These are phyloP conservation scores for Apodemia hepburni DNA, from an alignment of 2,888 invertebrate genomes.

Conservation along the genomic window DNA sequence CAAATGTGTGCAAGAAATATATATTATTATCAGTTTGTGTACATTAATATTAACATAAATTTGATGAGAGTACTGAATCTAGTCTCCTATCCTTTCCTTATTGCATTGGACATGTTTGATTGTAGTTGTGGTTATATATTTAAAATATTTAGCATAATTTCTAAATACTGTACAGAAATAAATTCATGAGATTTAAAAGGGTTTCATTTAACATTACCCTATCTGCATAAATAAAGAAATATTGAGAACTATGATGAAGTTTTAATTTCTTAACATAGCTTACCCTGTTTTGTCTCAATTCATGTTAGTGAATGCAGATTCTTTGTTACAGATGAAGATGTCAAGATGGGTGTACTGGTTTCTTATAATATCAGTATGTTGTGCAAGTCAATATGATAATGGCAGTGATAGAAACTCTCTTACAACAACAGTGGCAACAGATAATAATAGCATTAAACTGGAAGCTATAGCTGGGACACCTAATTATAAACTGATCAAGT, in stretches of 20 bases:
- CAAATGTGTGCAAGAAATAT: too few species aligned
- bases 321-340: conserved; percentile 71
- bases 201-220: conserved; percentile 73
- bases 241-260: conserved; percentile 69
- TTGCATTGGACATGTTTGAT: conserved; percentile 26
- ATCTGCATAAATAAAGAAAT: conserved; percentile 68
- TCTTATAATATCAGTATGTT: conserved; percentile 45
- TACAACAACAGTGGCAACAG: conserved; percentile 41
- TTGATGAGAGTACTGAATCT: conserved; percentile 28
- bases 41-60: too few species aligned
- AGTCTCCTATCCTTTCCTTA: conserved; percentile 22
- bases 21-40: too few species aligned
- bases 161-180: conserved; percentile 29
- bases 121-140: conserved; percentile 11
- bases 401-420: conserved; percentile 63
- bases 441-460: conserved; percentile 62
- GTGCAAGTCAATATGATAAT: conserved; percentile 56
- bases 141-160: conserved; percentile 14
- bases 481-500: conserved; percentile 77
- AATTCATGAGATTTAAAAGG: conserved; percentile 57
- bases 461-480: conserved; percentile 79
- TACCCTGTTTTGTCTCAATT: conserved; percentile 15
- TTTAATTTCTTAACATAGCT: conserved; percentile 48
- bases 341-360: conserved; percentile 51
- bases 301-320: conserved; percentile 15